A percentile compares a stretch with the other conserved stretches of the same genome.
These are phyloP conservation scores for Hirundo rustica DNA, from an alignment of 2,797 vertebrate species.

Conservation along the genomic window DNA sequence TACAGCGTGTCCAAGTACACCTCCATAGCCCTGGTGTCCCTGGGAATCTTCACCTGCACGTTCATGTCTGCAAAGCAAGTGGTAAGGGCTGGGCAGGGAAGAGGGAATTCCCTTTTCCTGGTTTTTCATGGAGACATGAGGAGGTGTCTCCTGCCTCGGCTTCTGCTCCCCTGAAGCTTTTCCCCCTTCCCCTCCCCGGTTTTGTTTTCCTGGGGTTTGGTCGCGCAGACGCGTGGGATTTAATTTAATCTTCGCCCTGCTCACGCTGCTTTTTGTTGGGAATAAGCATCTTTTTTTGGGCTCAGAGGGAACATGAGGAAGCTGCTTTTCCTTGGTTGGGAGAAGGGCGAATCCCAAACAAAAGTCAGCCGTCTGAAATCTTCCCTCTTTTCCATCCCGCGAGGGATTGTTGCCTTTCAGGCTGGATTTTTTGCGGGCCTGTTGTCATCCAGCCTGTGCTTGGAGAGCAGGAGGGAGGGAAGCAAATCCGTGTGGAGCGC, in stretches of 20 bases:
- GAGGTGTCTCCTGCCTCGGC: neutral
- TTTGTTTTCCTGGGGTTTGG: neutral
- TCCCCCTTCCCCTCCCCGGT: neutral
- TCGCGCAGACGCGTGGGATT: neutral
- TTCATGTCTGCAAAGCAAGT: constrained; percentile 97
- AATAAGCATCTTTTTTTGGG: neutral
- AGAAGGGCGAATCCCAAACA: neutral
- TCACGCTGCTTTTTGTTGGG: neutral
- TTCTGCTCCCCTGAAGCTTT: neutral
- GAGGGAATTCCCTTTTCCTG: neutral
- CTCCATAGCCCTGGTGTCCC: constrained; percentile 89
- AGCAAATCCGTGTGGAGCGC: neutral
- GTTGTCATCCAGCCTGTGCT: neutral
- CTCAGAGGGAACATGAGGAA: neutral
- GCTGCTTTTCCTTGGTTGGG: neutral
- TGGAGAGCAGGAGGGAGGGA: neutral
- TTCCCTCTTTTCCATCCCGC: neutral
- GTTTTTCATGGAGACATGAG: neutral
- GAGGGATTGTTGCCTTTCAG: neutral
- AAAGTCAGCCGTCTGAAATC: neutral
- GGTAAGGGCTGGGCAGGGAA: constrained; percentile 78
- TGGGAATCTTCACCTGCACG: constrained; percentile 96
- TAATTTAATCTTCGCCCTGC: neutral
- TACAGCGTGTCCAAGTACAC: constrained; percentile 89
- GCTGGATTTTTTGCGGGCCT: neutral